These are phyloP conservation scores for Nomia melanderi DNA, from an alignment of 1,140 invertebrate genomes.

Conservation along the genomic window DNA sequence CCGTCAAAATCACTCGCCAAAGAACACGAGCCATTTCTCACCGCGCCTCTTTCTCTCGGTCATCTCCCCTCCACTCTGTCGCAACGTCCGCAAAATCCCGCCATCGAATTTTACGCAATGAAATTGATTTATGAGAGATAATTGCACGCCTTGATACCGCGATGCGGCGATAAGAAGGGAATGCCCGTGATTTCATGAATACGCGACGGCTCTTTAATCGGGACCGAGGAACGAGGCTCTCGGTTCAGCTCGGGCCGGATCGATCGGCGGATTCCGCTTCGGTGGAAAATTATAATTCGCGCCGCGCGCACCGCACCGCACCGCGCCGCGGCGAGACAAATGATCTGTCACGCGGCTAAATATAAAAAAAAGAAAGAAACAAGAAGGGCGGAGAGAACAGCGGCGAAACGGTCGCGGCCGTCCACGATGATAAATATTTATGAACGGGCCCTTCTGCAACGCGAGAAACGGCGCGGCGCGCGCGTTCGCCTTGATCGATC, in stretches of 20 bases:
- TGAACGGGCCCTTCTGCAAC: conserved; percentile 5
- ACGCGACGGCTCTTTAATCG: not conserved
- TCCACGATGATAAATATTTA: conserved; percentile 25
- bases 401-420: not conserved
- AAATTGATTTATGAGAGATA: conserved; percentile 36
- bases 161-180: not conserved
- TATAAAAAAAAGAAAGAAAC: not conserved
- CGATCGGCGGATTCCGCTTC: conserved; percentile 2
- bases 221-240: not conserved
- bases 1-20: too few species aligned
- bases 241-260: not conserved
- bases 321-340: conserved; percentile 4
- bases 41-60: too few species aligned
- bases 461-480: not conserved
- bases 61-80: too few species aligned
- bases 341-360: conserved; percentile 22
- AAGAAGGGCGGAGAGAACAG: too few species aligned
- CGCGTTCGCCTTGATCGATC: conserved; percentile 9
- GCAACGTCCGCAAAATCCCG: not conserved
- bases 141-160: conserved; percentile 3
- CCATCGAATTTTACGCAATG: not conserved
- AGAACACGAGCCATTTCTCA: too few species aligned
- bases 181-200: not conserved
- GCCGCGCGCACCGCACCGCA: too few species aligned
- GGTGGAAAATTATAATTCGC: conserved; percentile 16